Percentiles rank a stretch among this genome's conserved stretches.
Evolutionary conservation across 2,113 vertebrate genomes (phyloP).

Genomic region (Zosterops borbonicus): DNA sequence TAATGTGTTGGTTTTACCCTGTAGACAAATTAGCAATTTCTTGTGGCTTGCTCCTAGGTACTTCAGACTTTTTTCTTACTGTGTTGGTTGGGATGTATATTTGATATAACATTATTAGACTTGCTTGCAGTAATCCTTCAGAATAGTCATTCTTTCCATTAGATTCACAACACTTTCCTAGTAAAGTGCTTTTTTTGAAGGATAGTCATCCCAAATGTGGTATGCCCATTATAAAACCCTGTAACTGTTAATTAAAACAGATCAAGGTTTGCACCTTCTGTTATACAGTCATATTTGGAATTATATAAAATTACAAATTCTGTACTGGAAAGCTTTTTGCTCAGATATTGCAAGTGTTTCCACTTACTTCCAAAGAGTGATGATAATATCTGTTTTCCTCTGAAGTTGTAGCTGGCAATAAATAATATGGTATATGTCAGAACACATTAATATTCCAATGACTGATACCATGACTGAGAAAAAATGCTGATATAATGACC

Average conservation of each 20-base stretch:
- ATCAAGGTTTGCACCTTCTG: constrained; percentile 4
- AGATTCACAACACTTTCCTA: background rate
- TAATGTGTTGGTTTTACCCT: background rate
- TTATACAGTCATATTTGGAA: background rate
- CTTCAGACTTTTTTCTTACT: background rate
- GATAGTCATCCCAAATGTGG: background rate
- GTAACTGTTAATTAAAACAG: constrained; percentile 9
- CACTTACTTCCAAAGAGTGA: background rate
- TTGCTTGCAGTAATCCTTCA: background rate
- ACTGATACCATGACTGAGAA: background rate
- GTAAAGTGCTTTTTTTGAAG: constrained; percentile 6
- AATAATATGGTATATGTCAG: background rate
- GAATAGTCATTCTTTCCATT: background rate
- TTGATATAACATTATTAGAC: background rate
- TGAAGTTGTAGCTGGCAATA: background rate
- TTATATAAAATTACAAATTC: background rate
- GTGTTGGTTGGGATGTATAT: background rate
- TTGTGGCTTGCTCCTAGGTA: background rate
- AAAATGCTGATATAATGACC: background rate
- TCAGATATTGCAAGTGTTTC: background rate
- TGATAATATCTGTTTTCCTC: background rate
- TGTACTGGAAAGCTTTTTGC: background rate
- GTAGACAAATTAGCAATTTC: background rate
- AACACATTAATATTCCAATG: background rate
- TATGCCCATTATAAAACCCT: background rate